phyloP scores from a whole-genome alignment of 1,140 invertebrate genomes.

The Drosophila ficusphila region DNA sequence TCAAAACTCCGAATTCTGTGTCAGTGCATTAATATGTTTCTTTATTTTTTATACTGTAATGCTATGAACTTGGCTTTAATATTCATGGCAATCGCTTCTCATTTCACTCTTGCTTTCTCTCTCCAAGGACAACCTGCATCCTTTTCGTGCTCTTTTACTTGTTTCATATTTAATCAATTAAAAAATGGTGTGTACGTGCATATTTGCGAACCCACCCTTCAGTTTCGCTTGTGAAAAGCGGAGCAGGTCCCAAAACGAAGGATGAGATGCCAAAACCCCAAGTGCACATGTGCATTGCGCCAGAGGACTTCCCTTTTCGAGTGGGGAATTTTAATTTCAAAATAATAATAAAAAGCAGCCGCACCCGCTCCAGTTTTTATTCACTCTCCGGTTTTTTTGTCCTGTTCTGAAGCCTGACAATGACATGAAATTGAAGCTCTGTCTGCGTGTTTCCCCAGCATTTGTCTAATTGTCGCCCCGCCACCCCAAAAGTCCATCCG shows the following conservation, averaged over 20 bases:
- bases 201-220: constrained; percentile 26
- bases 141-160: constrained; percentile 8
- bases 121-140: background rate
- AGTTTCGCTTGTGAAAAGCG: background rate
- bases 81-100: background rate
- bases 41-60: background rate
- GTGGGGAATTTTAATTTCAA: constrained; percentile 67
- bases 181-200: constrained; percentile 59
- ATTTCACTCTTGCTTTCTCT: background rate
- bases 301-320: constrained; percentile 10
- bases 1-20: too few species aligned
- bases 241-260: background rate
- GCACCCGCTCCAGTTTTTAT: constrained; percentile 7
- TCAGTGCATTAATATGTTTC: background rate
- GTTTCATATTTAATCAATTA: constrained; percentile 78
- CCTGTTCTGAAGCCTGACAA: constrained; percentile 51
- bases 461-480: constrained; percentile 75
- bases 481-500: background rate
- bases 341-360: constrained; percentile 69
- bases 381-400: background rate
- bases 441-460: constrained; percentile 38
- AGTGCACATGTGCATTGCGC: constrained; percentile 51
- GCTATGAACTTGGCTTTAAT: background rate
- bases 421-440: constrained; percentile 69
- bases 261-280: constrained; percentile 28